A percentile compares a stretch with the other conserved stretches of the same genome.
phyloP scores from a whole-genome alignment of 2,113 vertebrate genomes.

The Tetrao urogallus region DNA sequence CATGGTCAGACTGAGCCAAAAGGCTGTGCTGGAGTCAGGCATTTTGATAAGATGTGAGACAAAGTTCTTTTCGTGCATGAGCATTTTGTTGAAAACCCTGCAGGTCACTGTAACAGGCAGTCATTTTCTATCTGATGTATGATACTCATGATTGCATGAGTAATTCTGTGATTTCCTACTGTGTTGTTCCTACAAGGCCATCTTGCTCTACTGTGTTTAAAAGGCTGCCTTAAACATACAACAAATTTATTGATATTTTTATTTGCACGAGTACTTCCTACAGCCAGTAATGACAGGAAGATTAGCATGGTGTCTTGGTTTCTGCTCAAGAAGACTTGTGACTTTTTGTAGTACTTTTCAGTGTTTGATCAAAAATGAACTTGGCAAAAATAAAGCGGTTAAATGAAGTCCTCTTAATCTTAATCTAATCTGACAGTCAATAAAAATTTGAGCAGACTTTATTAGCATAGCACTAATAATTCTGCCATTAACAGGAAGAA shows the following conservation, averaged over 20 bases:
- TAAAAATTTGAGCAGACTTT: constrained; percentile 21
- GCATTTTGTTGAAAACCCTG: neutral
- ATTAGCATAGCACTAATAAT: constrained; percentile 29
- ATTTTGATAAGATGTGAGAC: neutral
- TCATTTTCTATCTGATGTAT: neutral
- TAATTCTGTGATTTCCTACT: neutral
- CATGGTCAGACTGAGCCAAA: neutral
- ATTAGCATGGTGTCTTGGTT: neutral
- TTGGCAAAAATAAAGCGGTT: neutral
- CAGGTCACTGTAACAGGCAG: neutral
- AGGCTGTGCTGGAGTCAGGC: neutral
- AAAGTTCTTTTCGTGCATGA: neutral
- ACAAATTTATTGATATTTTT: neutral
- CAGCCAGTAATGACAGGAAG: neutral
- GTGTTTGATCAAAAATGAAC: neutral
- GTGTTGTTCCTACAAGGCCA: neutral
- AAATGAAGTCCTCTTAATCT: constrained; percentile 27
- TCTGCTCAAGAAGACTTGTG: neutral
- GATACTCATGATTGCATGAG: neutral
- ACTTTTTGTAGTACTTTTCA: neutral
- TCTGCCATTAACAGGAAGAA: constrained; percentile 27
- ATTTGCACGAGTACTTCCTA: neutral
- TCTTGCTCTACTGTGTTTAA: neutral
- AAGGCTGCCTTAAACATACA: neutral
- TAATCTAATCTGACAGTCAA: constrained; percentile 29